Evolutionary conservation across 1,140 invertebrate genomes (phyloP), one percentile per base, ranked within the genome.

Genomic region (Daktulosphaira vitifoliae): DNA sequence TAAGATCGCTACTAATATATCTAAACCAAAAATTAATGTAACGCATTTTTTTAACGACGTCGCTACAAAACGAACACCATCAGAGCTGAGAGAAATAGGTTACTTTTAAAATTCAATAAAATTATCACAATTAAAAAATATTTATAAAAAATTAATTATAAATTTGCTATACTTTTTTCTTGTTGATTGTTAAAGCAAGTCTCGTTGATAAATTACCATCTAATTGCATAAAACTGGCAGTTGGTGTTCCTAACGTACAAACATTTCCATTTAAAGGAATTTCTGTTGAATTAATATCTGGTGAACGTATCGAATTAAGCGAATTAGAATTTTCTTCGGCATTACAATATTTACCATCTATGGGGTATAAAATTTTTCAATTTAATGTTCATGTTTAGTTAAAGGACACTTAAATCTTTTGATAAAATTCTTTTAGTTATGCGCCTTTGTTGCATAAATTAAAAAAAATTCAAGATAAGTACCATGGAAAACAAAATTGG

Each of bases 181-280:
- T n/a, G 15, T 52, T 0, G 25, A 56, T 69, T 68, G 13, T 76
- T 75, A 6, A 72, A 87, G 85, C 84, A 20, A 82, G 82, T 67
- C 75, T 84, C 7, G 76, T 84, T 15, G 84, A 84, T 68, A 79
- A 80, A 38, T 79, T 82, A 46, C 80, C 83, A 37, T 81, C 82
- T 48, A 79, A 79, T 33, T 76, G 84, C 51, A 82, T 90, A 9
- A 87, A 85, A 1, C 75, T 90, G 66, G 87, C 85, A 0, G 84
- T 87, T 66, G 87, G 87, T 1, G 82, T 87, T 79, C 87, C 88
- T 1, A 89, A 89, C 70, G 82, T 86, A 62, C 74, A 79, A 18
- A 81, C 86, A 3, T 89, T 89, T 72, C 88, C 88, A 0, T 87
- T 88, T 71, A 75, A 79, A 66, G 79, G 81, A 33, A 80, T 87